Base-by-base conservation (phyloP, 2,797 vertebrate species). In the Smutsia temminckii region DNA sequence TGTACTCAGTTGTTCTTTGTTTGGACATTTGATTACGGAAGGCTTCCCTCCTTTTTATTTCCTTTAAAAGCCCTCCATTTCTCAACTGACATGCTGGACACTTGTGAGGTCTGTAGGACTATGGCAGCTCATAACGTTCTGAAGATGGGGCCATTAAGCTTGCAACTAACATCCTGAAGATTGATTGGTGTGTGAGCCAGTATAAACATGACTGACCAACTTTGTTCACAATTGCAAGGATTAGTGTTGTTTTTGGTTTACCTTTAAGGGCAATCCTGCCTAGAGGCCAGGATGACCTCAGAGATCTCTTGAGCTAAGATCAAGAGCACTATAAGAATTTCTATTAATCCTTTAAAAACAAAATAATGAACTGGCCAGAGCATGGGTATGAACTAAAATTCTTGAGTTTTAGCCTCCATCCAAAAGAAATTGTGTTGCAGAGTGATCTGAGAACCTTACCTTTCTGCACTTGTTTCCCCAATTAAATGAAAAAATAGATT, bases 341-440 rank as follows among this genome's bases (percentile, higher is more conserved):
- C 86, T 95, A 94, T 86, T 97, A 96, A 96, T 96, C 95, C 93
- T 94, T 95, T 91, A 84, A 95, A 97, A 95, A 91, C 91, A 93
- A 94, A 95, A 90, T 64, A 93, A 87, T 34, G 88, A 89, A 80
- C 32, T 83, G 78, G 51, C 55, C 57, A 95, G 68, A 88, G 75
- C 40, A 59, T 55, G 42, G 42, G 16, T 89, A 46, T 69, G 80
- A 84, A 87, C 21, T 21, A 84, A 49, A 59, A 71, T 79, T 74
- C 61, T 83, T 46, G 66, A 80, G 14, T 75, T 80, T 96, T 89
- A 96, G 37, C 51, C 18, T 89, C 37, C 8, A 32, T 89, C 64
- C 20, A 27, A 95, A 95, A 79, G 53, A 16, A 71, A 83, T 16
- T 51, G 88, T 88, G 27, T 34, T 32, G 1, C 59, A 84, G 32